A percentile compares a stretch with the other conserved stretches of the same genome.
phyloP scores from a whole-genome alignment of 2,888 invertebrate species.

The Phrixothrix hirtus region DNA sequence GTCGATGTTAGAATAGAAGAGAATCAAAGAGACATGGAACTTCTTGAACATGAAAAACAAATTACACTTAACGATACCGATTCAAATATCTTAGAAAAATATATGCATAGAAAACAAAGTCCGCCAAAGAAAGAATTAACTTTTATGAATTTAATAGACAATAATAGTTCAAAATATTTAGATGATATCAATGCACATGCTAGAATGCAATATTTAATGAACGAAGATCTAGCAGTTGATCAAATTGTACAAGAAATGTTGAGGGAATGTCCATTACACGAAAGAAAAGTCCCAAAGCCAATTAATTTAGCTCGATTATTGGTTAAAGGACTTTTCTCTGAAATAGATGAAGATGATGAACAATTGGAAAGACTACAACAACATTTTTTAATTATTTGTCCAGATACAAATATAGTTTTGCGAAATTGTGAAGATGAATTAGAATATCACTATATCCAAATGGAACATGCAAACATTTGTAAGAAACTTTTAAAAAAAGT shows the following conservation, averaged over 20 bases:
- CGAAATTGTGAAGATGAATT: not conserved
- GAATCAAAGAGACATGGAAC: not conserved
- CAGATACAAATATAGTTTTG: constrained; percentile 23
- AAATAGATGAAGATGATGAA: constrained; percentile 41
- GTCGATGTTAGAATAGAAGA: not conserved
- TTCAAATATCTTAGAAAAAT: constrained; percentile 8
- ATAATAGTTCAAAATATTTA: not conserved
- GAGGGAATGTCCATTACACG: constrained; percentile 25
- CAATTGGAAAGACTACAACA: constrained; percentile 43
- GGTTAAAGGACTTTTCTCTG: constrained; percentile 39
- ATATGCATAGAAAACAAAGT: constrained; percentile 1
- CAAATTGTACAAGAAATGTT: constrained; percentile 30
- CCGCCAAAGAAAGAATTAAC: not conserved
- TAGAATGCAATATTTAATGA: constrained; percentile 15
- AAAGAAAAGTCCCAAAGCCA: constrained; percentile 22
- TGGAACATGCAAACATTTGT: constrained; percentile 10
- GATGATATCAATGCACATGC: constrained; percentile 3
- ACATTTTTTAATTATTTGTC: constrained; percentile 48
- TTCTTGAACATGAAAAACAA: not conserved
- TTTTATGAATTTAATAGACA: not conserved
- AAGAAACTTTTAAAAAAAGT: constrained; percentile 17
- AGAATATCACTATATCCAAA: constrained; percentile 6
- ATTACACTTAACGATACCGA: not conserved
- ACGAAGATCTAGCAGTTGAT: constrained; percentile 19
- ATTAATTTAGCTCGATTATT: constrained; percentile 35